Evolutionary conservation across 2,888 invertebrate genomes (phyloP), one percentile per base, ranked within the genome.

Genomic region (Drosophila quinaria): DNA sequence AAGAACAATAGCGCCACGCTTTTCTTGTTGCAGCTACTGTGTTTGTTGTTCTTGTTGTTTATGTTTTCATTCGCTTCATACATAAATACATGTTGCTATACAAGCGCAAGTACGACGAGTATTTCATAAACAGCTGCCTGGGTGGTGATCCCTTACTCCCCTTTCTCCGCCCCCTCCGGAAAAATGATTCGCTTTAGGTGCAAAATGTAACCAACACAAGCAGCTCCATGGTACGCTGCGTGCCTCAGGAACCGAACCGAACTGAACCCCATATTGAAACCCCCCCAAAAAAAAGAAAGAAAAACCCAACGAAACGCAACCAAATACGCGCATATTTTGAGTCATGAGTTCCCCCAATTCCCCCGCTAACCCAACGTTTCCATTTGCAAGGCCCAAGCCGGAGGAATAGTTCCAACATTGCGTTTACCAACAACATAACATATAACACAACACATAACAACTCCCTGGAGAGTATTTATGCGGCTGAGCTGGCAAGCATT

Each of bases 391-490:
- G 29, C 25, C 15, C 41, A 46, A 9, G 46, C 46, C 25, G 10
- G 9, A 33, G 35, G 58, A 29, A 47, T 39, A 49, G 59, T 46
- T 46, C 22, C 62, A 67, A 56, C 79, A 67, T 74, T 82, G 67
- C 76, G 80, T 71, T 82, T 63, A 58, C 66, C 69, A 71, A 67
- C 65, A 49, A 33, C 70, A 76, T 81, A 69, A 51, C 50, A 55
- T 39, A 50, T 35, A 50, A 37, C 51, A 51, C 33, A 49, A 49
- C 70, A 87, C 86, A 83, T 75, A 84, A 89, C 82, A 87, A 85
- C 89, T 85, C 84, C 89, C 88, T 65, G 63, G 85, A 73, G 84
- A 85, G 88, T 85, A 89, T 85, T 85, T 89, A 89, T 85, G 84
- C 87, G 84, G 87, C 81, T 78, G 81, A 82, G 70, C 74, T 60